phyloP scores from a whole-genome alignment of 2,797 vertebrate genomes.

The Gymnoscopelus microlampas region DNA sequence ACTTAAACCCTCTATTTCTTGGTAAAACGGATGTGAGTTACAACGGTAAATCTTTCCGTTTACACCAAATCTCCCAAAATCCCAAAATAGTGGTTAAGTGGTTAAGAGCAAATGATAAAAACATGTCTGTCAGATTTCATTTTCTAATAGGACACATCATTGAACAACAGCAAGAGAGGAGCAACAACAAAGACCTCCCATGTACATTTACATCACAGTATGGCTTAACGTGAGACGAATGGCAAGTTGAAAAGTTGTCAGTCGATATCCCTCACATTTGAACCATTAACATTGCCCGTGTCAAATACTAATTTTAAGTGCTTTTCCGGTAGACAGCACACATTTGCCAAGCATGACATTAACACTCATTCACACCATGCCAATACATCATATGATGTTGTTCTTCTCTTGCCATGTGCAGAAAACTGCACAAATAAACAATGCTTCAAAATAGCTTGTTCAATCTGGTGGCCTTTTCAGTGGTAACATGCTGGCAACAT shows the following conservation, averaged over 20 bases:
- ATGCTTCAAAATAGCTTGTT: constrained; percentile 59
- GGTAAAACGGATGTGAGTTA: no score
- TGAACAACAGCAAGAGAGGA: not conserved
- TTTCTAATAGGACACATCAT: not conserved
- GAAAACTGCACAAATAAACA: constrained; percentile 62
- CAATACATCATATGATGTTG: constrained; percentile 25
- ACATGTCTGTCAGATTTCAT: not conserved
- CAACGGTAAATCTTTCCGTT: no score
- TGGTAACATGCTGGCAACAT: constrained; percentile 64
- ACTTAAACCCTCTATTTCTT: no score
- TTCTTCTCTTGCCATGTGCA: constrained; percentile 27
- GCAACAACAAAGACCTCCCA: not conserved
- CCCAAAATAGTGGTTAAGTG: no score
- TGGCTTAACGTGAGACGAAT: constrained; percentile 1
- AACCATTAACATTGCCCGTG: constrained; percentile 6
- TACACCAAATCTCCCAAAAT: no score
- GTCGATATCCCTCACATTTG: not conserved
- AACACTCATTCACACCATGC: constrained; percentile 42
- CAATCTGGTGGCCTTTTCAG: constrained; percentile 77
- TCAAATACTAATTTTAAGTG: constrained; percentile 13
- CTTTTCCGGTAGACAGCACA: not conserved
- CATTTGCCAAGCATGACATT: constrained; percentile 11
- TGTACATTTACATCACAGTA: not conserved
- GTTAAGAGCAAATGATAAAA: constrained; percentile 1
- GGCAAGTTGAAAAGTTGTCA: constrained; percentile 5